Base-by-base conservation (phyloP, 2,113 vertebrate genomes). In the Leptosomus discolor region DNA sequence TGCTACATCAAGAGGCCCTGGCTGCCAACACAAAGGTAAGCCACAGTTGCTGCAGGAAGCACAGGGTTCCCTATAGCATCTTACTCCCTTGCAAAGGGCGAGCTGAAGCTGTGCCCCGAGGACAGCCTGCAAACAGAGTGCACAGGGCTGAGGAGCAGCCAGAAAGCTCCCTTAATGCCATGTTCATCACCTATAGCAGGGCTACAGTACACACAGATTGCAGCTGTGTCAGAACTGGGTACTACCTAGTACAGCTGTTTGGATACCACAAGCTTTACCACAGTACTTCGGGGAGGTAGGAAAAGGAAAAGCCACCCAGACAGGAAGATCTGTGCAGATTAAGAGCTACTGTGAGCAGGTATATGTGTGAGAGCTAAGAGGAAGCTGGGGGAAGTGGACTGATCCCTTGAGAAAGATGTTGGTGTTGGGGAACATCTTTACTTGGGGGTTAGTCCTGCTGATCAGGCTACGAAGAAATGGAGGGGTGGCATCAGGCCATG, bases 121-220 rank as follows among this genome's bases (percentile, higher is more conserved):
- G 30, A 26, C 46, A 81, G 67, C 37, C 53, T 36, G 67, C 46
- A 75, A 34, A 60, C 34, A 18, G 61, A 12, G 26, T 32, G 41
- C 56, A 20, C 18, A 5, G 14, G 61, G 19, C 73, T 64, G 48
- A 71, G 71, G 39, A 73, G 13, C 34, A 43, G 41, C 41, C 2
- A 48, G 13, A 22, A 63, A 68, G 19, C 21, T 37, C 51, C 51
- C n/a, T 39, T 39, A 11, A 9, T 53, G 77, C 37, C 45, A 23
- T 2, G 7, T 29, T 30, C 45, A 20, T 27, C 63, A n/a, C 8
- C 15, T 3, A 2, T 1, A 19, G 56, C 27, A 6, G 18, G 43
- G 60, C 60, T 58, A 4, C 43, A n/a, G 58, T 34, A 37, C 46
- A 8, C 20, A 15, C 7, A 2, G 4, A 11, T 8, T 39, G 41